Percentiles rank a stretch among this genome's conserved stretches.
These are phyloP conservation scores for Saccostrea echinata DNA, from an alignment of 1,140 invertebrate genomes.

Conservation along the genomic window DNA sequence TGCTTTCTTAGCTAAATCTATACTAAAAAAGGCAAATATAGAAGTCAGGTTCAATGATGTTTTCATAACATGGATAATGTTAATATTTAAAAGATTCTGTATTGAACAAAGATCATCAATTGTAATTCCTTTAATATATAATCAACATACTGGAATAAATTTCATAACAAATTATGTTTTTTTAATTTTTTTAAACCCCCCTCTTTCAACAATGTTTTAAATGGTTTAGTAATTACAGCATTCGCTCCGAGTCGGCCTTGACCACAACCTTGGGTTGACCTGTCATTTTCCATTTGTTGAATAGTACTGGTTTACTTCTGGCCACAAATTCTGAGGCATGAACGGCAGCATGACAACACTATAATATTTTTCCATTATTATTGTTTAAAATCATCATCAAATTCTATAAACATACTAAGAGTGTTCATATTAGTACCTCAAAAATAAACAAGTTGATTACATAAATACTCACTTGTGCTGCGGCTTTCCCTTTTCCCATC, in stretches of 20 bases:
- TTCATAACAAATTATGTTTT: too few relatives aligned
- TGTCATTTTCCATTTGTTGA: slow-evolving; percentile 88
- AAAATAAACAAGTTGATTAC: background rate
- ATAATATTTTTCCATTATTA: background rate
- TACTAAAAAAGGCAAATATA: slow-evolving; percentile 79
- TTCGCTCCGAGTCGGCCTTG: slow-evolving; percentile 83
- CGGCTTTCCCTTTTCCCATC: slow-evolving; percentile 97
- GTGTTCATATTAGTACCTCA: background rate
- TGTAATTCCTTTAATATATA: too few relatives aligned
- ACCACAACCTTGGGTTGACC: slow-evolving; percentile 93
- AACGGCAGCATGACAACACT: slow-evolving; percentile 94
- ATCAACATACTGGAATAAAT: too few relatives aligned
- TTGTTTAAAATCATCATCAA: background rate
- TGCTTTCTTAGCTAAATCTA: slow-evolving; percentile 83
- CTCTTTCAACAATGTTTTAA: background rate
- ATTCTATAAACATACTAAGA: background rate
- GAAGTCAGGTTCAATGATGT: background rate
- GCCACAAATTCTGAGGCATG: slow-evolving; percentile 87
- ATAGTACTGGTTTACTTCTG: slow-evolving; percentile 82
- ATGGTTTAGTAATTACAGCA: slow-evolving; percentile 78
- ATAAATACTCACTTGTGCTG: slow-evolving; percentile 84
- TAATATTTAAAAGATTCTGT: too few relatives aligned
- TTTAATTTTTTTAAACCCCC: too few relatives aligned
- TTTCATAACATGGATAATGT: too few relatives aligned
- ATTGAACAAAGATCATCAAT: too few relatives aligned